A percentile compares a stretch with the other conserved stretches of the same genome.
Evolutionary conservation across 2,888 invertebrate species (phyloP).

Genomic region (Opisthograptis luteolata): DNA sequence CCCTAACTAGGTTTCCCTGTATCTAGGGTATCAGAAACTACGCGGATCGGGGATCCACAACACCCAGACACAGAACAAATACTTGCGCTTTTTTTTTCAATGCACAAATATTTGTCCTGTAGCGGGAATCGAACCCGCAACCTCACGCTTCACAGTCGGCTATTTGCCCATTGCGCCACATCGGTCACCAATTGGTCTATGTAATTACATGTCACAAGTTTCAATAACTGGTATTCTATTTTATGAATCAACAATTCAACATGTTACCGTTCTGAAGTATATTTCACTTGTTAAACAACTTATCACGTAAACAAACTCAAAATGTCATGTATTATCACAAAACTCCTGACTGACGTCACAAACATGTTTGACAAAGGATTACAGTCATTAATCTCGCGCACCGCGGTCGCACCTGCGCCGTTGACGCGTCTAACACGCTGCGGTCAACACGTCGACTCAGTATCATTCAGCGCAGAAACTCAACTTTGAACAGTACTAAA

Average conservation of each 20-base stretch:
- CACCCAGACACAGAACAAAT: too few species aligned
- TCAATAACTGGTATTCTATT: too few species aligned
- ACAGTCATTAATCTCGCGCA: constrained; percentile 43
- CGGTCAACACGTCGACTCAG: constrained; percentile 15
- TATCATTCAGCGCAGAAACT: background rate
- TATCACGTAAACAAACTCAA: constrained; percentile 19
- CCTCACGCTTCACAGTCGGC: too few species aligned
- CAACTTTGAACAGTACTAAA: background rate
- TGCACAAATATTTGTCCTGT: too few species aligned
- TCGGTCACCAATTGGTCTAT: too few species aligned
- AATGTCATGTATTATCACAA: constrained; percentile 17
- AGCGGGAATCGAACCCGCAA: too few species aligned
- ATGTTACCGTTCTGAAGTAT: constrained; percentile 19
- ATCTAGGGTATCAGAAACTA: too few species aligned
- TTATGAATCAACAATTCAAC: background rate
- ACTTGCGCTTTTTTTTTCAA: too few species aligned
- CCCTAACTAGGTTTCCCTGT: too few species aligned
- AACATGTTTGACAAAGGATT: constrained; percentile 37
- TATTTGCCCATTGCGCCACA: too few species aligned
- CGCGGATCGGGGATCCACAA: too few species aligned
- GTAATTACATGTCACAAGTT: too few species aligned
- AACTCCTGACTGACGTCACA: constrained; percentile 18
- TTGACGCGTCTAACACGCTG: constrained; percentile 36
- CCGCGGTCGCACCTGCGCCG: constrained; percentile 42
- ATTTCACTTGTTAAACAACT: constrained; percentile 3